Percentiles rank a stretch among this genome's conserved stretches.
Conservation (phyloP, 2,888 invertebrate genomes). For the Metacarcinus magister region DNA sequence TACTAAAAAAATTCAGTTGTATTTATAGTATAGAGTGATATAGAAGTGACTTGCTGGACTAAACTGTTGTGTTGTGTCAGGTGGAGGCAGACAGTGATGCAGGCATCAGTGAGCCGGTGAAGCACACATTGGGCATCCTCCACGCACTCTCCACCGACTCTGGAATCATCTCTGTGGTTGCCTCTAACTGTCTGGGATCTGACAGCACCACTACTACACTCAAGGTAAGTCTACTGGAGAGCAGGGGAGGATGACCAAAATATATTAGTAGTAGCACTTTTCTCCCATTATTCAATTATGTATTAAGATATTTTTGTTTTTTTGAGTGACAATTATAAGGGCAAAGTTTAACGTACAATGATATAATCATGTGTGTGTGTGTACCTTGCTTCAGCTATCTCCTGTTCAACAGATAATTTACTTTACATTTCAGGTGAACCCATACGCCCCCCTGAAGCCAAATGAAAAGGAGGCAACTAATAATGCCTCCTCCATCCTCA, state of each 20-base stretch:
- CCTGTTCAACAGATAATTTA: not conserved
- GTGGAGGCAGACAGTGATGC: slow-evolving; percentile 73
- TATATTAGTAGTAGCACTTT: not conserved
- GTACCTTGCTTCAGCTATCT: not conserved
- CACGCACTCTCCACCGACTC: slow-evolving; percentile 87
- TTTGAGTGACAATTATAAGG: too few relatives aligned
- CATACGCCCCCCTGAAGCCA: slow-evolving; percentile 52
- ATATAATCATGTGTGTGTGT: not conserved
- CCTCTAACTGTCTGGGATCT: slow-evolving; percentile 80
- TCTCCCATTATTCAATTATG: not conserved
- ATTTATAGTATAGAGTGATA: not conserved
- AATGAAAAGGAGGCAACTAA: slow-evolving; percentile 32
- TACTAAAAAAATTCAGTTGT: too few relatives aligned
- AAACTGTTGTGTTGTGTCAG: slow-evolving; percentile 34
- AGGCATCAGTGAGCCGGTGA: slow-evolving; percentile 66
- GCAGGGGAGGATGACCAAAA: not conserved
- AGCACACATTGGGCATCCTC: slow-evolving; percentile 87
- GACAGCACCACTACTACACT: slow-evolving; percentile 77
- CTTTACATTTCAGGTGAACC: slow-evolving; percentile 58
- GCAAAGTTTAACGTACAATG: too few relatives aligned
- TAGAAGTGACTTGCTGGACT: not conserved
- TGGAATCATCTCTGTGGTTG: slow-evolving; percentile 84
- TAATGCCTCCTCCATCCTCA: slow-evolving; percentile 83
- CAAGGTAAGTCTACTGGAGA: slow-evolving; percentile 58
- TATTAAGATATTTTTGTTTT: not conserved